A percentile compares a stretch with the other conserved stretches of the same genome.
These are phyloP conservation scores for Labroides dimidiatus DNA, from an alignment of 2,797 vertebrate genomes.

Conservation along the genomic window DNA sequence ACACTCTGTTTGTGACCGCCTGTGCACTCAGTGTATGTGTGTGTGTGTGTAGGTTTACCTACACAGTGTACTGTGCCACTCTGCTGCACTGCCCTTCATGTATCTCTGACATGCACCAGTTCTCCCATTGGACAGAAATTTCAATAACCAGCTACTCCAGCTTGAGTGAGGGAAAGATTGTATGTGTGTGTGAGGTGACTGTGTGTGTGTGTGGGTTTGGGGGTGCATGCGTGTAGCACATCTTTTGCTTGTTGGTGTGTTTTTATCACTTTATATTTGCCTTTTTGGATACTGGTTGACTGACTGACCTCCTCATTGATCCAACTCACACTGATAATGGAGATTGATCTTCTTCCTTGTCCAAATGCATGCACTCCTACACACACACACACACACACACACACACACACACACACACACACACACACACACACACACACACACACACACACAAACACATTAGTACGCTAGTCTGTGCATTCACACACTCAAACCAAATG, in stretches of 20 bases:
- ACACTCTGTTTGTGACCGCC: constrained; percentile 14
- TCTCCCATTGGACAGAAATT: constrained; percentile 36
- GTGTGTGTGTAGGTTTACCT: constrained; percentile 16
- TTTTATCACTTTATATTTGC: constrained; percentile 36
- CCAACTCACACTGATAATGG: constrained; percentile 58
- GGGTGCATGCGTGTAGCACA: constrained; percentile 1
- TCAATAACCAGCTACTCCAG: constrained; percentile 23
- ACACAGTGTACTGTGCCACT: constrained; percentile 12
- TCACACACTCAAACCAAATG: constrained; percentile 54
- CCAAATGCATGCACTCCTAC: neutral
- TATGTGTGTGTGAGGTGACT: neutral
- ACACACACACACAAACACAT: no score
- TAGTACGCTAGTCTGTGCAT: constrained; percentile 3
- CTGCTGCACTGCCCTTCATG: constrained; percentile 47
- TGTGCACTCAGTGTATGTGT: constrained; percentile 19
- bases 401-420: constrained; percentile 2
- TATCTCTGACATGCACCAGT: constrained; percentile 37
- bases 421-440: neutral
- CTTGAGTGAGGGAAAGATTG: constrained; percentile 6
- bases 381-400: constrained; percentile 16
- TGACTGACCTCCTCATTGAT: constrained; percentile 54
- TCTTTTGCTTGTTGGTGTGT: constrained; percentile 17
- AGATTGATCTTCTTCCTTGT: constrained; percentile 50
- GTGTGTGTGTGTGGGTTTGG: neutral
- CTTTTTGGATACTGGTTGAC: constrained; percentile 37